Evolutionary conservation across 1,140 invertebrate genomes (phyloP), one percentile per base, ranked within the genome.

Genomic region (Drosophila trapezifrons): DNA sequence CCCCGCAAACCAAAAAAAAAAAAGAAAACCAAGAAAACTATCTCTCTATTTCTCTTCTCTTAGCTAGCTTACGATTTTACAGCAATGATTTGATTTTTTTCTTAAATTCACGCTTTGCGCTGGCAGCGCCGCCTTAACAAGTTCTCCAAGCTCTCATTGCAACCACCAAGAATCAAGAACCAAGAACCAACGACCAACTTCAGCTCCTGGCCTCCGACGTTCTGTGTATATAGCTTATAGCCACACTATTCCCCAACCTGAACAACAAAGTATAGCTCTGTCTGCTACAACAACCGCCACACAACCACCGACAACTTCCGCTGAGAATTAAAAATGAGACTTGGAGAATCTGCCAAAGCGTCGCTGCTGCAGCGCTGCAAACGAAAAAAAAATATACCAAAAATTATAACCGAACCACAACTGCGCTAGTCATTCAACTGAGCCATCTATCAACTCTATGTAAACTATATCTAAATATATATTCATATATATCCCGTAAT

Each of bases 21-120:
- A 73, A 37, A 40, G 37, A 49, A 32, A 49, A 42, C 27, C 76
- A 69, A 46, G 22, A 29, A 62, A 52, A 77, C 49, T 71, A 71
- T 71, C 67, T 71, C 52, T 71, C 66, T 71, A 37, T 71, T 71
- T 58, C 65, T 71, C 47, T 66, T 57, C 46, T 67, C 45, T 66
- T 59, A 77, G 69, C 67, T 73, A 85, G 78, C 67, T 73, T 77
- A 76, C 64, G 72, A 85, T 70, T 86, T 89, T 84, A 83, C 84
- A 89, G 84, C 72, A 91, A 91, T 91, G 90, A 91, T 91, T 91
- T 91, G 90, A 91, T 91, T 91, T 91, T 91, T 91, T 91, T 91
- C 90, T 91, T 86, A 91, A 89, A 78, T 90, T 81, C 57, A 80
- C 57, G 71, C 76, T 62, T 83, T 51, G 84, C 80, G 77, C 84